Base-by-base conservation (phyloP, 2,113 vertebrate genomes). In the Tetrao urogallus region DNA sequence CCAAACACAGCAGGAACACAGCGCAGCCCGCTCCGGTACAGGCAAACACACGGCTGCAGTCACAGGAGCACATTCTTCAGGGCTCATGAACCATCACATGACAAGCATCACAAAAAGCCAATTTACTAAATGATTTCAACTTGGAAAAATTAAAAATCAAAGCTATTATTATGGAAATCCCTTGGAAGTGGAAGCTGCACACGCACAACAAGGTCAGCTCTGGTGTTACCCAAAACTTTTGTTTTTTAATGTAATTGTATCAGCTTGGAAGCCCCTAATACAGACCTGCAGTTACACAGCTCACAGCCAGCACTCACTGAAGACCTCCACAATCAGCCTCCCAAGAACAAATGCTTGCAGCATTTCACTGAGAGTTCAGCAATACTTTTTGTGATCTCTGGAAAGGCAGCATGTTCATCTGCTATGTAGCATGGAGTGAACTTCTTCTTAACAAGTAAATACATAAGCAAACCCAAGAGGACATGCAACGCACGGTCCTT, bases 41-140 rank as follows among this genome's bases (percentile, higher is more conserved):
- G 67, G 75, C 78, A 95, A 91, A 89, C 43, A 74, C 82, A 89
- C 5, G 40, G 91, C 52, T 83, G 70, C 38, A 94, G 89, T 87
- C 95, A 96, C 78, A 94, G 79, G 38, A 88, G 85, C 90, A 65
- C 91, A 96, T 97, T 94, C 94, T 93, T 95, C 42, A 81, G 76
- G 64, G 86, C 88, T 93, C 93, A 81, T 69, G 63, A 94, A 90
- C 82, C 89, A 84, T 84, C 95, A 95, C 93, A 95, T 89, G 89
- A 96, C 86, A 91, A 86, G 66, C 47, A 93, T 86, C 93, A 97
- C 25, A 95, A 76, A 83, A 64, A 85, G 56, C 36, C 86, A 96
- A 89, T 76, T 95, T 82, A 94, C 66, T 74, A 36, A 94, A 40
- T 30, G 82, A 86, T 78, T 96, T 88, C 90, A 95, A 84, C 89